These are phyloP conservation scores for Eristalis tenax DNA, from an alignment of 2,888 invertebrate species.

Conservation along the genomic window DNA sequence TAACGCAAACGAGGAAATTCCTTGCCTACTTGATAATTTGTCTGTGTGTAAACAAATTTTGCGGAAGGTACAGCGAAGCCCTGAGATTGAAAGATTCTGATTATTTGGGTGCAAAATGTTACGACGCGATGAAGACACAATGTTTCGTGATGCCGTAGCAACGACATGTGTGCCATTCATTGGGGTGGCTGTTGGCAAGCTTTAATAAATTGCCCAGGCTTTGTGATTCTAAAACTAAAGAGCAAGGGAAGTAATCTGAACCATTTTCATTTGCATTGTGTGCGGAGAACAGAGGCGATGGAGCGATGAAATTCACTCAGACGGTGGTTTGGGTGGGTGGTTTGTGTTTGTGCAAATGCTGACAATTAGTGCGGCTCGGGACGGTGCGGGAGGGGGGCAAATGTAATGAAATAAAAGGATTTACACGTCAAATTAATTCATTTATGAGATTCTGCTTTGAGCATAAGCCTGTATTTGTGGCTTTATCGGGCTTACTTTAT, in stretches of 20 bases:
- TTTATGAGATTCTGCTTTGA: background rate
- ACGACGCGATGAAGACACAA: slow-evolving; percentile 38
- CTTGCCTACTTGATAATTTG: slow-evolving; percentile 58
- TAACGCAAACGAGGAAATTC: slow-evolving; percentile 60
- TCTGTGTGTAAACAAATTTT: slow-evolving; percentile 47
- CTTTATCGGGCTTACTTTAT: slow-evolving; percentile 33
- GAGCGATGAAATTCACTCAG: slow-evolving; percentile 1
- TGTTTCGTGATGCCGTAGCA: background rate
- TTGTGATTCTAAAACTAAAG: slow-evolving; percentile 40
- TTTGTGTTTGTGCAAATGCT: slow-evolving; percentile 42
- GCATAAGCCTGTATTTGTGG: slow-evolving; percentile 13
- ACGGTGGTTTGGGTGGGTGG: slow-evolving; percentile 2
- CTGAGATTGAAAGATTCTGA: slow-evolving; percentile 43
- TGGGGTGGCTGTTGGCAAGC: background rate
- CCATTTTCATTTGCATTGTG: slow-evolving; percentile 46
- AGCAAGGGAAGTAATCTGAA: slow-evolving; percentile 30
- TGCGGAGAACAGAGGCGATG: background rate
- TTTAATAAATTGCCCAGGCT: background rate
- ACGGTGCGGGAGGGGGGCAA: background rate
- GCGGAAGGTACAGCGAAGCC: slow-evolving; percentile 34
- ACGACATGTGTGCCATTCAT: background rate
- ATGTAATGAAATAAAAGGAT: slow-evolving; percentile 51
- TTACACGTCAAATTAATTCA: slow-evolving; percentile 48
- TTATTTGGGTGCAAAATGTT: slow-evolving; percentile 19
- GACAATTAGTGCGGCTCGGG: slow-evolving; percentile 51